Evolutionary conservation across 2,888 invertebrate species (phyloP), one percentile per base, ranked within the genome.

Genomic region (Neria commutata): DNA sequence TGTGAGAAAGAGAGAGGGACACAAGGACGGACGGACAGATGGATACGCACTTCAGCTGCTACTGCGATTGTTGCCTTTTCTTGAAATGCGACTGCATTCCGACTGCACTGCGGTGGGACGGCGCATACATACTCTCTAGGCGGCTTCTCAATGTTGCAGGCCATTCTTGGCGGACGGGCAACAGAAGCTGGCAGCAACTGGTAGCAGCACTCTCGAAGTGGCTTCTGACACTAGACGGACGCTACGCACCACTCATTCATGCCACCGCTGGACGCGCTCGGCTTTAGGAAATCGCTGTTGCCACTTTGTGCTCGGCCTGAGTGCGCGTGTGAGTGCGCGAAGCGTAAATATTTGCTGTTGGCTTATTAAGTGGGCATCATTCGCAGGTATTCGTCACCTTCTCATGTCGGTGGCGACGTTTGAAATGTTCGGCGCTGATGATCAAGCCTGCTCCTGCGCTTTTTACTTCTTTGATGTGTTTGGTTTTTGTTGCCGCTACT

Each of bases 291-390:
- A 72, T 72, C 67, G 71, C 73, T 71, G 70, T 23, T 29, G 23
- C 33, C 34, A 19, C 29, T 25, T 29, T 14, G 21, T 25, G 11
- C 2, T 19, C 46, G 21, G 19, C 47, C 14, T 47, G 19, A 11
- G 3, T 14, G 16, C 29, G 11, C 5, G 34, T 3, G 25, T n/a
- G 21, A 40, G 66, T 69, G 64, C 63, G 73, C 73, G 72, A 72
- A 72, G 65, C 71, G 33, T 63, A 59, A 75, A 75, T 75, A 73
- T 76, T 75, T 71, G 58, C 67, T 67, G 64, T 68, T 63, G 67
- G 72, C 71, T 75, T 76, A 75, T 76, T 75, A 75, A 76, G 73
- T 76, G 74, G 69, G 72, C 65, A 69, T 67, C 71, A 64, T 70
- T 64, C 42, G 21, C 42, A 17, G 42, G n/a, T 21, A 42, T 42